Evolutionary conservation across 2,888 invertebrate genomes (phyloP).

Genomic region (Hofmannophila pseudospretella): DNA sequence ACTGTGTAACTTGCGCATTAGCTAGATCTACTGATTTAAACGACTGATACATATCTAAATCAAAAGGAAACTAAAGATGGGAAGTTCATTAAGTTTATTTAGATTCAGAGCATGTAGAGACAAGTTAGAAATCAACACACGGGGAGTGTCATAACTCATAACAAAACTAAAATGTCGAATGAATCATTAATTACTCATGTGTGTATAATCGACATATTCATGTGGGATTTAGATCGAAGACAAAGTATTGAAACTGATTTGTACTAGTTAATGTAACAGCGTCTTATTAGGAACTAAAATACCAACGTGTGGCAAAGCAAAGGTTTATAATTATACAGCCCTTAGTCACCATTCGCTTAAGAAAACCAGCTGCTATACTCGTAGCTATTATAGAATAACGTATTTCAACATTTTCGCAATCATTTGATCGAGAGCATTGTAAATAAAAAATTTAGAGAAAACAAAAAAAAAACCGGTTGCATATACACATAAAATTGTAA

Average conservation of each 20-base stretch:
- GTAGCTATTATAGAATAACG: neutral
- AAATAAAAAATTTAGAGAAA: neutral
- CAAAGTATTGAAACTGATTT: too few species aligned
- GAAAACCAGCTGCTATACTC: neutral
- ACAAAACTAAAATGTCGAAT: too few species aligned
- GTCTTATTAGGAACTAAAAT: too few species aligned
- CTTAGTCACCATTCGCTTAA: neutral
- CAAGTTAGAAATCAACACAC: slow-evolving; percentile 12
- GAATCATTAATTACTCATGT: too few species aligned
- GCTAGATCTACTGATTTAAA: neutral
- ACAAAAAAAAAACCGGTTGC: too few species aligned
- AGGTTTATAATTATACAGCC: neutral
- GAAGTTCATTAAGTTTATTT: slow-evolving; percentile 1
- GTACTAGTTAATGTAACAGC: too few species aligned
- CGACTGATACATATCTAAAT: neutral
- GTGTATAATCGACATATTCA: too few species aligned
- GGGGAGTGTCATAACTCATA: too few species aligned
- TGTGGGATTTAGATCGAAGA: too few species aligned
- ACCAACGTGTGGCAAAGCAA: neutral
- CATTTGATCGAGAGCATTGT: neutral
- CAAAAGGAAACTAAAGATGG: neutral
- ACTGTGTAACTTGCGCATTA: too few species aligned
- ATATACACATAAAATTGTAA: slow-evolving; percentile 15
- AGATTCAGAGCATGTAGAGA: slow-evolving; percentile 30
- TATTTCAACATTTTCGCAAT: neutral